Evolutionary conservation across 2,113 vertebrate genomes (phyloP), one percentile per base, ranked within the genome.

Genomic region (Nesogale talazaci): DNA sequence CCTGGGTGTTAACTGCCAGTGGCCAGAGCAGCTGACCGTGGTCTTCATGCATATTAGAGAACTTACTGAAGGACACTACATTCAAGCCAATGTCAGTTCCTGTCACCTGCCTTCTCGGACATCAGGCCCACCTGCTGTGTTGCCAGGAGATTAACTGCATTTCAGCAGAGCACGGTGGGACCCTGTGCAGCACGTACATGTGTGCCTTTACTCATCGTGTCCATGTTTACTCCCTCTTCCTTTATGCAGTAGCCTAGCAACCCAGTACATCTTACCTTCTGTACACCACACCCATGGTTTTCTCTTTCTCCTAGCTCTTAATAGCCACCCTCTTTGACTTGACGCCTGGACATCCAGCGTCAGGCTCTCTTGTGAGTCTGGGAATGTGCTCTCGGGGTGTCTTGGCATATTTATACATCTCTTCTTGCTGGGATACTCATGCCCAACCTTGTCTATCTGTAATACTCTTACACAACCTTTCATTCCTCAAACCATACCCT

Each of bases 61-160:
- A 23, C 15, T 36, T 42, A 36, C 81, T 19, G 63, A 83, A 61
- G 72, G 77, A 70, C 86, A 85, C 59, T 63, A 38, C 76, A 77
- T 61, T 89, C 59, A 90, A 42, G 70, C n/a, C 40, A 36, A 25
- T 31, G 65, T 86, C 91, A 89, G 20, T 6, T 77, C 40, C 81
- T 81, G 84, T 70, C 91, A 90, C 63, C 69, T 79, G 63, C 79
- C 36, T 7, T 75, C 42, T n/a, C 83, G 72, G 80, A 86, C 81
- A 83, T 23, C 70, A 83, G 36, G 16, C 56, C 57, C 65, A 34
- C 56, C 25, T 91, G 78, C 29, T 67, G 36, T 42, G 57, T 34
- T n/a, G 0, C 86, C 81, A 67, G n/a, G 77, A 84, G 89, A 92
- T 94, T 90, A 93, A 59, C 52, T 86, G 70, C 69, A 52, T 89